Conservation (phyloP, 2,113 vertebrate genomes). For the Microcebus lehilahytsara region DNA sequence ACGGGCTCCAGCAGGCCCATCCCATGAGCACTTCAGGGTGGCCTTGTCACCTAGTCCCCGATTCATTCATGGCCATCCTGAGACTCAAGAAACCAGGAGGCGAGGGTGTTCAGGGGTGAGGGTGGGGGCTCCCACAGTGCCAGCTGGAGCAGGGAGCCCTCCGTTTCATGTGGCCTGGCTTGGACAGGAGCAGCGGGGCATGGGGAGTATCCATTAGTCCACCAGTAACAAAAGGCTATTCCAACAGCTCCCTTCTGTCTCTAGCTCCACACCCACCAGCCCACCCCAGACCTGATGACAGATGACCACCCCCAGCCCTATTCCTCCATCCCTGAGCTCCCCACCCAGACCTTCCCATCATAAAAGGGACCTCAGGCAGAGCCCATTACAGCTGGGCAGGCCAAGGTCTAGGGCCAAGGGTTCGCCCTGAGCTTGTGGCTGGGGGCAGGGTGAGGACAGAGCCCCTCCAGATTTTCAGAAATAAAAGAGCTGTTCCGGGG, state of each 20-base stretch:
- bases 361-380: background rate
- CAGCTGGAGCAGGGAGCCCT: background rate
- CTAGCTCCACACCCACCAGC: background rate
- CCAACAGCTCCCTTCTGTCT: background rate
- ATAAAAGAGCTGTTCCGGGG: background rate
- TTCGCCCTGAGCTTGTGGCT: background rate
- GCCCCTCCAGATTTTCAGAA: background rate
- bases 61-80: background rate
- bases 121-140: too few species aligned
- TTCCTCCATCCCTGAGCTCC: background rate
- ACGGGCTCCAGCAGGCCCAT: background rate
- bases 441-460: background rate
- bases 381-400: background rate
- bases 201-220: too few species aligned
- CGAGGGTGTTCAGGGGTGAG: background rate
- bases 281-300: background rate
- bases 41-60: accelerated
- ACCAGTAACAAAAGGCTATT: background rate
- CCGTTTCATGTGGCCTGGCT: accelerated
- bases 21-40: background rate
- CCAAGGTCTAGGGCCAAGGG: background rate
- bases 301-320: too few species aligned
- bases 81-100: background rate
- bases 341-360: too few species aligned
- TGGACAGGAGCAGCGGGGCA: accelerated